These are phyloP conservation scores for Bufotes viridis DNA, from an alignment of 2,797 vertebrate genomes.

Conservation along the genomic window DNA sequence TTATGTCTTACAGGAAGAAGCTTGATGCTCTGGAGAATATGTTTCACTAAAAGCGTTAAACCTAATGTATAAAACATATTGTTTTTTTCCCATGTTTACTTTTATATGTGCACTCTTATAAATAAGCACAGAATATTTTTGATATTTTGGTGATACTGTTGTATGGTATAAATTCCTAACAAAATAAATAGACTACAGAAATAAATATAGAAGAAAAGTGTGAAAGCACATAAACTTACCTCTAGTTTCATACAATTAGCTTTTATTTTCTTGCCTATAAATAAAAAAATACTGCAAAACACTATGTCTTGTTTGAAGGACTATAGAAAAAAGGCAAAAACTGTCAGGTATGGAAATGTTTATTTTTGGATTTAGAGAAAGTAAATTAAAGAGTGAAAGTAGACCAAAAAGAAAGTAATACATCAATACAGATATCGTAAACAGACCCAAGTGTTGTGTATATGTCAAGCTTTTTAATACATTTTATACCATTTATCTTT, in stretches of 20 bases:
- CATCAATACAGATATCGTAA: background rate
- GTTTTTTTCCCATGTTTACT: background rate
- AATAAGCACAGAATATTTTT: conserved; percentile 41
- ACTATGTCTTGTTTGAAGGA: background rate
- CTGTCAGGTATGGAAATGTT: background rate
- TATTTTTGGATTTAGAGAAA: conserved; percentile 61
- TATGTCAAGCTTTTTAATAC: background rate
- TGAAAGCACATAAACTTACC: background rate
- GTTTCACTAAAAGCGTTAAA: background rate
- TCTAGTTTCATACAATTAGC: background rate
- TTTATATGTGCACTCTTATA: background rate
- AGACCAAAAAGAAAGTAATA: background rate
- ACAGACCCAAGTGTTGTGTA: background rate
- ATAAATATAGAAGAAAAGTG: background rate
- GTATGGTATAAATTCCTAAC: background rate
- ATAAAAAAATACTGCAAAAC: background rate
- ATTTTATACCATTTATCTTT: background rate
- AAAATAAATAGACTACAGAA: background rate
- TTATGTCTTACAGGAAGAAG: background rate
- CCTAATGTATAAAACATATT: background rate
- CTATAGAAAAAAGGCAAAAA: background rate
- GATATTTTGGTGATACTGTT: background rate
- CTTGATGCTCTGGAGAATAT: background rate
- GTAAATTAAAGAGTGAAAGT: background rate
- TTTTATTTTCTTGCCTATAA: background rate